Conservation (phyloP, 2,797 vertebrate genomes). For the Chaetophractus vellerosus region DNA sequence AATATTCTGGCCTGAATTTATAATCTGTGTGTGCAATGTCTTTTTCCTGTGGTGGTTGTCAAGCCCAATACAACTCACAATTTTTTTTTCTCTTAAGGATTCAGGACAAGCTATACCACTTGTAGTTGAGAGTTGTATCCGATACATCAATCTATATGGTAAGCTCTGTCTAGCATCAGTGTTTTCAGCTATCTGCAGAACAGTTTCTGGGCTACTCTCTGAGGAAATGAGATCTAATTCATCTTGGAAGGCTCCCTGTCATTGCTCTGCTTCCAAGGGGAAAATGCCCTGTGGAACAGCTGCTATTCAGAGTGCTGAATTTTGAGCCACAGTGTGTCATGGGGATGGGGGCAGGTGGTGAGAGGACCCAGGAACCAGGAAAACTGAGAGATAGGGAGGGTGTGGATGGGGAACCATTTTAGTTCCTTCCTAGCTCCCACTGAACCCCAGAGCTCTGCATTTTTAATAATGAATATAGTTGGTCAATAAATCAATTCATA, state of each 20-base stretch:
- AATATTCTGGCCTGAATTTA: conserved; percentile 79
- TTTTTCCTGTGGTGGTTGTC: neutral
- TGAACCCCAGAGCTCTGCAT: neutral
- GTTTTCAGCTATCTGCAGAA: neutral
- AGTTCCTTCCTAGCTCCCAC: neutral
- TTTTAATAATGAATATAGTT: neutral
- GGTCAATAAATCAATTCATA: neutral
- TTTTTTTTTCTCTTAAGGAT: conserved; percentile 89
- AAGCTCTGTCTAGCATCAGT: conserved; percentile 76
- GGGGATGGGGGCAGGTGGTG: neutral
- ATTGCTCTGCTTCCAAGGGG: neutral
- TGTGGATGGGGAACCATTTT: accelerated
- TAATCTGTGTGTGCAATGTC: conserved; percentile 64
- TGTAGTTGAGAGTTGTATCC: conserved; percentile 98
- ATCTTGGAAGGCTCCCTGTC: conserved; percentile 29
- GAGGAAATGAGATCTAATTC: neutral
- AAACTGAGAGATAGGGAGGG: neutral
- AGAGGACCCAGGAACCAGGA: neutral
- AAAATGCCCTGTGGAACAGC: neutral
- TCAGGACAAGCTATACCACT: conserved; percentile 97
- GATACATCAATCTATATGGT: conserved; percentile 99
- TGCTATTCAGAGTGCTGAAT: neutral
- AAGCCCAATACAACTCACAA: conserved; percentile 65
- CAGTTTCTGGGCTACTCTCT: neutral
- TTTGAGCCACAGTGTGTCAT: neutral